phyloP scores from a whole-genome alignment of 1,140 invertebrate species.

The Atta colombica region DNA sequence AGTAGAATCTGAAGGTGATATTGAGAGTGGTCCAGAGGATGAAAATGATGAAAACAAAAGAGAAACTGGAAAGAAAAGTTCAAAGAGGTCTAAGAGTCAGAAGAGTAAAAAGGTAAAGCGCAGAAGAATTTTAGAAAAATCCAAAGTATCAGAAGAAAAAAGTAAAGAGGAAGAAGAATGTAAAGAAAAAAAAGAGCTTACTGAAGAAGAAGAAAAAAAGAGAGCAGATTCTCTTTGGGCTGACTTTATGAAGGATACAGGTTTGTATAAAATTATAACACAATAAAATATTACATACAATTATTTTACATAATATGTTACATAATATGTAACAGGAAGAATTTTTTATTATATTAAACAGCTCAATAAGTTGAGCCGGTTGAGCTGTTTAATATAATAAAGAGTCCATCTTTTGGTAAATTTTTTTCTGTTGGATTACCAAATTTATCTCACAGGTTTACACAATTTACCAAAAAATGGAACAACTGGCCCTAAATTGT shows the following conservation, averaged over 20 bases:
- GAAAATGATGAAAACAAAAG: constrained; percentile 80
- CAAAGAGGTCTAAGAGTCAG: constrained; percentile 49
- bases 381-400: too few species aligned
- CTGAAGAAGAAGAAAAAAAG: constrained; percentile 89
- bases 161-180: constrained; percentile 60
- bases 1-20: constrained; percentile 81
- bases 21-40: constrained; percentile 79
- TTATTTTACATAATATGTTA: not conserved
- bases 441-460: too few species aligned
- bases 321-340: not conserved
- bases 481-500: not conserved
- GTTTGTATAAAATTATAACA: constrained; percentile 74
- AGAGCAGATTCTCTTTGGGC: constrained; percentile 91
- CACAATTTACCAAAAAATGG: too few species aligned
- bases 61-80: constrained; percentile 58
- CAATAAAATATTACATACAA: not conserved
- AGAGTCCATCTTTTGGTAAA: too few species aligned
- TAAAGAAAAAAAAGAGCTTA: constrained; percentile 71
- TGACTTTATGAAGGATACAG: constrained; percentile 91
- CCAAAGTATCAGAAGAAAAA: constrained; percentile 59
- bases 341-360: not conserved
- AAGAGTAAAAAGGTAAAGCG: constrained; percentile 53
- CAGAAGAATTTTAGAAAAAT: constrained; percentile 50
- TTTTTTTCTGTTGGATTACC: too few species aligned
- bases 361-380: not conserved